A percentile compares a stretch with the other conserved stretches of the same genome.
phyloP scores from a whole-genome alignment of 2,888 invertebrate genomes.

The Dryocosmus kuriphilus region DNA sequence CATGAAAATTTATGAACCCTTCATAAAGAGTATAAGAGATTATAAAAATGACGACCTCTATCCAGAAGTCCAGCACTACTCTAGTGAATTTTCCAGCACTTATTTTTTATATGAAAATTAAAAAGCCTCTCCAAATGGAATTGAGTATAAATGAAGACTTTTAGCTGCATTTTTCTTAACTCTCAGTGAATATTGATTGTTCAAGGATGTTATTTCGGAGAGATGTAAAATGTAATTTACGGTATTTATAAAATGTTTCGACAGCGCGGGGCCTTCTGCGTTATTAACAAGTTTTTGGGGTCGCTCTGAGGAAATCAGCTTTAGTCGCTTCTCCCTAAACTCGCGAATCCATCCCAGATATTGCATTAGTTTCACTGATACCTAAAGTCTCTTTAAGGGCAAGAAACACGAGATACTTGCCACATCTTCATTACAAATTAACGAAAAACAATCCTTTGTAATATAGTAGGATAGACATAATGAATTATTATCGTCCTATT shows the following conservation, averaged over 20 bases:
- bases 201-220: too few species aligned
- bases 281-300: not conserved
- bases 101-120: too few species aligned
- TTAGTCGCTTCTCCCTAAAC: slow-evolving; percentile 43
- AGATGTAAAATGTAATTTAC: too few species aligned
- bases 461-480: slow-evolving; percentile 63
- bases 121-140: not conserved
- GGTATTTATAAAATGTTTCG: not conserved
- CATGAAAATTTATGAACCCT: too few species aligned
- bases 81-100: too few species aligned
- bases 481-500: slow-evolving; percentile 42
- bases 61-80: too few species aligned
- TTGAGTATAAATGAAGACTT: not conserved
- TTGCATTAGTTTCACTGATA: slow-evolving; percentile 49
- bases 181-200: too few species aligned
- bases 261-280: not conserved
- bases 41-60: too few species aligned
- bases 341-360: slow-evolving; percentile 44
- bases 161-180: not conserved
- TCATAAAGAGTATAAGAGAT: too few species aligned
- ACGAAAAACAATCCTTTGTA: slow-evolving; percentile 63
- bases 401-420: slow-evolving; percentile 45
- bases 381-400: slow-evolving; percentile 48
- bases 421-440: slow-evolving; percentile 58
- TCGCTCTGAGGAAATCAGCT: slow-evolving; percentile 25